A percentile compares a stretch with the other conserved stretches of the same genome.
Conservation (phyloP, 2,797 vertebrate species). For the Phyllotis vaccarum region DNA sequence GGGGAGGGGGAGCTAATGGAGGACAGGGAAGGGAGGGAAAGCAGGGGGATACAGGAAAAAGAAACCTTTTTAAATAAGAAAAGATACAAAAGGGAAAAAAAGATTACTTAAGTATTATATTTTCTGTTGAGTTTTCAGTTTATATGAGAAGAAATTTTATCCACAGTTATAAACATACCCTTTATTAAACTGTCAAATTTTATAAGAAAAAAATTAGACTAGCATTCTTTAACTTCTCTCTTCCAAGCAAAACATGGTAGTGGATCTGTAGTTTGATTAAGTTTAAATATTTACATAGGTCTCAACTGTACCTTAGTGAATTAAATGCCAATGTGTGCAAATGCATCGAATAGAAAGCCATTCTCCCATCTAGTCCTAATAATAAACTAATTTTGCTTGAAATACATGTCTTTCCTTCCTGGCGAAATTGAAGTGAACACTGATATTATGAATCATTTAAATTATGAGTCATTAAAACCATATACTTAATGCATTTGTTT, state of each 20-base stretch:
- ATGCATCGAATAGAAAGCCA: neutral
- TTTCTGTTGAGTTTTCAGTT: too few species aligned
- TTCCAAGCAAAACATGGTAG: neutral
- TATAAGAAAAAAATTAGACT: too few species aligned
- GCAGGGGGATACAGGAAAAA: too few species aligned
- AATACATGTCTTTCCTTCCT: neutral
- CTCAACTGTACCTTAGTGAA: neutral
- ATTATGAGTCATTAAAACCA: neutral
- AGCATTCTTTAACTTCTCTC: neutral
- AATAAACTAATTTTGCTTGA: neutral
- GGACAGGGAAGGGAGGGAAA: too few species aligned
- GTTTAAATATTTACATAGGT: neutral
- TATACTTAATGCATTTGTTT: neutral
- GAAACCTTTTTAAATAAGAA: too few species aligned
- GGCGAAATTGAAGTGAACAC: neutral
- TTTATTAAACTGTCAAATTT: too few species aligned
- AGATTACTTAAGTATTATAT: too few species aligned
- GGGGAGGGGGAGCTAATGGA: too few species aligned
- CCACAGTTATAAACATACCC: too few species aligned
- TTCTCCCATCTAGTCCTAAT: neutral
- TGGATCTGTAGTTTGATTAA: neutral
- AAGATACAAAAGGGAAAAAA: too few species aligned
- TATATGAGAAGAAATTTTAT: too few species aligned
- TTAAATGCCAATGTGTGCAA: neutral
- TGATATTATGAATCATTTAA: neutral